These are phyloP conservation scores for Eutrigla gurnardus DNA, from an alignment of 2,797 vertebrate species.

Conservation along the genomic window DNA sequence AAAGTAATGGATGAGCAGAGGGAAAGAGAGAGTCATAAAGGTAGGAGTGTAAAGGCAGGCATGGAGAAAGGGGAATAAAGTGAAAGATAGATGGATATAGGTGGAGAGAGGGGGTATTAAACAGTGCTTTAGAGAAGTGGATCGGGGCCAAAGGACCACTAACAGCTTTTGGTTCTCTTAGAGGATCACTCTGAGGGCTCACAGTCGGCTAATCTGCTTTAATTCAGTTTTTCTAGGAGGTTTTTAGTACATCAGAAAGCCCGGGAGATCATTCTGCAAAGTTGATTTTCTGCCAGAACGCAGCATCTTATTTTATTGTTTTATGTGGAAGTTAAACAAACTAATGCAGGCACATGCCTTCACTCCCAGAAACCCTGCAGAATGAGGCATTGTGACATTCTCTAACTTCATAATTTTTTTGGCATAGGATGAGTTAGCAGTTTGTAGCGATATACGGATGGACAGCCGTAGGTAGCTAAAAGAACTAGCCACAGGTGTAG, in stretches of 20 bases:
- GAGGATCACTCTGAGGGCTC: constrained; percentile 35
- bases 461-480: background rate
- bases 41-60: constrained; percentile 38
- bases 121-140: constrained; percentile 56
- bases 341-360: background rate
- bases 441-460: too few relatives aligned
- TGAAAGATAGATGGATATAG: constrained; percentile 62
- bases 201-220: constrained; percentile 45
- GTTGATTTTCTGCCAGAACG: background rate
- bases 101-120: constrained; percentile 52
- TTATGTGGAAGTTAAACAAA: background rate
- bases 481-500: background rate
- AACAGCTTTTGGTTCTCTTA: constrained; percentile 43
- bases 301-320: background rate
- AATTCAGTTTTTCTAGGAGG: constrained; percentile 34
- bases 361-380: background rate
- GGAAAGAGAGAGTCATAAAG: constrained; percentile 57
- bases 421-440: too few relatives aligned
- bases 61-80: constrained; percentile 44
- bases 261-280: background rate
- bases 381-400: background rate
- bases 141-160: constrained; percentile 58
- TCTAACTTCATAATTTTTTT: background rate
- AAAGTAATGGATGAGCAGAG: constrained; percentile 57
- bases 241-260: constrained; percentile 13